Evolutionary conservation across 1,140 invertebrate species (phyloP).

Genomic region (Ostrea denselamellosa): DNA sequence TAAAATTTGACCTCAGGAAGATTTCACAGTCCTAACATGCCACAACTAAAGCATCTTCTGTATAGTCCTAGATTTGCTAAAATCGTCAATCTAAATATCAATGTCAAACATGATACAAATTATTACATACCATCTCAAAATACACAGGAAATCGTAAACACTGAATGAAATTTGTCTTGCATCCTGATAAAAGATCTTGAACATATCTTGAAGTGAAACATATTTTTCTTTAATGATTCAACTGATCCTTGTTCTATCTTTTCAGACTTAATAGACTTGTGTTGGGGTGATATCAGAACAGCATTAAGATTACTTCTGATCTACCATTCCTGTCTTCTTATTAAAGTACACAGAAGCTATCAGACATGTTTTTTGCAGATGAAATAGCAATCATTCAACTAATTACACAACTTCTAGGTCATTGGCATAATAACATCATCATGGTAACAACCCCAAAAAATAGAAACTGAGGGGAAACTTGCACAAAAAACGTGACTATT

Average conservation of each 20-base stretch:
- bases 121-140: not conserved
- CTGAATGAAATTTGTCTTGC: constrained; percentile 9
- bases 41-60: not conserved
- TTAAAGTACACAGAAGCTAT: not conserved
- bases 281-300: constrained; percentile 3
- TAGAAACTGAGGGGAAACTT: not conserved
- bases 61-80: not conserved
- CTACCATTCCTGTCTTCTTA: not conserved
- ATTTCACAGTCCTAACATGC: not conserved
- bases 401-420: constrained; percentile 8
- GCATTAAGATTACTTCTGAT: not conserved
- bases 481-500: not conserved
- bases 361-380: constrained; percentile 6
- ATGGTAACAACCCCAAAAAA: not conserved
- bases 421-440: constrained; percentile 2
- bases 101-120: not conserved
- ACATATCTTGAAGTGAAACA: constrained; percentile 17
- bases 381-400: constrained; percentile 21
- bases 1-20: too few relatives aligned
- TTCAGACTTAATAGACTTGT: not conserved
- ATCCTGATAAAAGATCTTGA: not conserved
- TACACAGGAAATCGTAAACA: constrained; percentile 7
- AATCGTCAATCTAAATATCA: not conserved
- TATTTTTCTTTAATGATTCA: constrained; percentile 12
- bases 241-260: not conserved